Evolutionary conservation across 1,140 invertebrate species (phyloP), one percentile per base, ranked within the genome.

Genomic region (Ips typographus): DNA sequence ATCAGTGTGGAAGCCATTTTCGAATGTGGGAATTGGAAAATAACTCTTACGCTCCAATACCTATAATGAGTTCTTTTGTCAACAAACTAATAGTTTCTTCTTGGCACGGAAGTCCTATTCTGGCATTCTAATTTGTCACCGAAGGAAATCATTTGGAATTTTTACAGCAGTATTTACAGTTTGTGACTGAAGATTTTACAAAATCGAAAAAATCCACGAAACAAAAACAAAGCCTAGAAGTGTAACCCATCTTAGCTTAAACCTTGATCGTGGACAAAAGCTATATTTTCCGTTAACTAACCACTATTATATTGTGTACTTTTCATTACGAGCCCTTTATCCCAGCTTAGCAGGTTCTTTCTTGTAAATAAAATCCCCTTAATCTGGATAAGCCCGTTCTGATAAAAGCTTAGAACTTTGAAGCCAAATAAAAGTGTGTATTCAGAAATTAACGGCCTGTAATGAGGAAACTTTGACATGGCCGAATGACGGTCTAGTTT

Each of bases 311-410:
- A 57, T 38, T 57, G 39, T 57, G 55, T 57, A 57, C 58, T 43
- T 60, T 60, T 60, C 58, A 60, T 60, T 60, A 60, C 6, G 41
- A 60, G n/a, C 40, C 40, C 42, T 60, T 60, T 60, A 42, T 43
- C 42, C 58, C 8, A 37, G 58, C 40, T 60, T 43, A 60, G 36
- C 58, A 60, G 41, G 41, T 43, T 60, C 58, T 43, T 36, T 44
- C 41, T 43, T 60, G 58, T 43, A 60, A 60, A 60, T 60, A 60
- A 60, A 60, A 60, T 38, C 58, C 58, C 44, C 58, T 60, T 60
- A 60, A 40, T 60, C 7, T 7, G 36, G 40, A 60, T 60, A 43
- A 60, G 42, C 40, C 58, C 7, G 6, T 8, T 36, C 41, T 60
- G 58, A 60, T 60, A 60, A 43, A 60, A 43, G 58, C 58, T 60